phyloP scores from a whole-genome alignment of 1,140 invertebrate species.

The Oryctes rhinoceros region DNA sequence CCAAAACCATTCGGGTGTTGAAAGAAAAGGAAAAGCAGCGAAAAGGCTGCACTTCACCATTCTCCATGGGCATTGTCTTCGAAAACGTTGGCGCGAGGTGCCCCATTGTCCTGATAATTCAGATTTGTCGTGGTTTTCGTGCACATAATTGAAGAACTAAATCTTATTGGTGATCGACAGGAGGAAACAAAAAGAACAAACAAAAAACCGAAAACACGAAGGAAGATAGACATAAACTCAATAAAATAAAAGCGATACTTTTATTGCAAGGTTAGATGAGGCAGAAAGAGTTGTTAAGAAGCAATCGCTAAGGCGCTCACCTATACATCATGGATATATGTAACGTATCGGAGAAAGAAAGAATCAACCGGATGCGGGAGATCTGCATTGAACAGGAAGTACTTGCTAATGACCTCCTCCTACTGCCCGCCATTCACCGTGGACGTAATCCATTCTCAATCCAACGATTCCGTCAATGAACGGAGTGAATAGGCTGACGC shows the following conservation, averaged over 20 bases:
- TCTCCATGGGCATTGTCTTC: conserved; percentile 15
- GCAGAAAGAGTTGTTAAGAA: not conserved
- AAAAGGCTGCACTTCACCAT: conserved; percentile 3
- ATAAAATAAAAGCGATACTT: not conserved
- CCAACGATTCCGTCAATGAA: conserved; percentile 35
- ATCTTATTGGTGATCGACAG: not conserved
- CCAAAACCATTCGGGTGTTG: conserved; percentile 9
- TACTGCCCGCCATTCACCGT: not conserved
- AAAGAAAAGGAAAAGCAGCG: not conserved
- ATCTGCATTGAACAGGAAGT: conserved; percentile 51
- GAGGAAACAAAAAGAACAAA: too few relatives aligned
- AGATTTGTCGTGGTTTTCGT: conserved; percentile 2
- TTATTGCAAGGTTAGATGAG: not conserved
- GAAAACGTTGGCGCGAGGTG: not conserved
- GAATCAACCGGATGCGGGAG: conserved; percentile 47
- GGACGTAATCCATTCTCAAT: conserved; percentile 23
- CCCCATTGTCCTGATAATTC: conserved; percentile 11
- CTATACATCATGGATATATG: not conserved
- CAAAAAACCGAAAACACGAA: not conserved
- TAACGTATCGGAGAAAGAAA: conserved; percentile 20
- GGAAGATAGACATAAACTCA: not conserved
- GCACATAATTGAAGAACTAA: not conserved
- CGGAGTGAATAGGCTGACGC: conserved; percentile 28
- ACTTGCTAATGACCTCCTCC: conserved; percentile 24
- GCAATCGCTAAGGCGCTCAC: not conserved